phyloP scores from a whole-genome alignment of 2,888 invertebrate genomes.

The Molanna angustata region DNA sequence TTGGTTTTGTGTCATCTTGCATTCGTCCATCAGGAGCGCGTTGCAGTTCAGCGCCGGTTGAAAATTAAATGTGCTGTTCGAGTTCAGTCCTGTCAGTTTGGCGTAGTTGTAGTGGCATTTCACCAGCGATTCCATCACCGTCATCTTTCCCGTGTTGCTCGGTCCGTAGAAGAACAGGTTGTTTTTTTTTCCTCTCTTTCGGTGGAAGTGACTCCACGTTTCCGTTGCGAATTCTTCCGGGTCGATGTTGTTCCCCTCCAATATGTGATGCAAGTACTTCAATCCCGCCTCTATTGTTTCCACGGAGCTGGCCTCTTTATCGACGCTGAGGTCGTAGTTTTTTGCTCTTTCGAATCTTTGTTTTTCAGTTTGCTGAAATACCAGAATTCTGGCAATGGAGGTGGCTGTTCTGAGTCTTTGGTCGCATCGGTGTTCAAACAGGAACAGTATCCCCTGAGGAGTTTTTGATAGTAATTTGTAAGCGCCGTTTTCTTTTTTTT shows the following conservation, averaged over 20 bases:
- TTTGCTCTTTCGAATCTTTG: conserved; percentile 20
- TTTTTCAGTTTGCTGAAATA: conserved; percentile 24
- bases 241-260: conserved; percentile 7
- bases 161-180: conserved; percentile 22
- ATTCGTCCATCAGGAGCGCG: conserved; percentile 26
- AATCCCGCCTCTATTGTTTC: background rate
- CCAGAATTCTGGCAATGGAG: conserved; percentile 29
- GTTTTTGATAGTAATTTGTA: conserved; percentile 10
- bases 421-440: conserved; percentile 1
- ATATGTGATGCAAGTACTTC: background rate
- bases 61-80: conserved; percentile 26
- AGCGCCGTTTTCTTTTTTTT: conserved; percentile 13
- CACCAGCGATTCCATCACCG: conserved; percentile 19
- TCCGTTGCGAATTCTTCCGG: background rate
- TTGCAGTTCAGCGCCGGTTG: conserved; percentile 7
- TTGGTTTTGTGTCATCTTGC: conserved; percentile 27
- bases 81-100: conserved; percentile 34
- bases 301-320: background rate
- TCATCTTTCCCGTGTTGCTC: conserved; percentile 21
- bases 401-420: conserved; percentile 19
- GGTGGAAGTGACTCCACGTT: conserved; percentile 9
- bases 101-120: conserved; percentile 32
- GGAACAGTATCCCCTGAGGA: background rate
- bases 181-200: conserved; percentile 12
- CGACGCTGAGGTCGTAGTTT: background rate